Base-by-base conservation (phyloP, 2,113 vertebrate species). In the Lophius piscatorius region DNA sequence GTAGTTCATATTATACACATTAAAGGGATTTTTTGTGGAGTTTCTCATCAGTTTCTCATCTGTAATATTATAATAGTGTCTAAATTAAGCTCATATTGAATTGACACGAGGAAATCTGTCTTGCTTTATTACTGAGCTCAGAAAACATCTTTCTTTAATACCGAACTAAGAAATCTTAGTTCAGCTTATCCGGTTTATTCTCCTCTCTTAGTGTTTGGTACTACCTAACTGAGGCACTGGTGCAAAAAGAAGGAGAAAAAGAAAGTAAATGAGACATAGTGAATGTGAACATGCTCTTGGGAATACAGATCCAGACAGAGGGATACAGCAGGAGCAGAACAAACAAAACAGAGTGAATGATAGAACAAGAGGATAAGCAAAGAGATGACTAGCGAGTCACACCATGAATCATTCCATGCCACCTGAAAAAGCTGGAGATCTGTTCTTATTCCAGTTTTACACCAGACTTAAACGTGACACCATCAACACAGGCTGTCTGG, bases 311-410 rank as follows among this genome's bases (percentile, higher is more conserved):
- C 13, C 36, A 78, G 78, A 59, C 36, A 44, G 75, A 76, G 62
- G 13, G 23, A 34, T 72, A 56, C 70, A 49, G 51, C 65, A 55
- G 65, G 42, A 82, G 62, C 48, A 64, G 68, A 79, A 64, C 62
- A 76, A 81, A 76, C 59, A 16, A 56, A 70, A 33, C 14, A 64
- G 51, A 20, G 33, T 26, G 42, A 24, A 24, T 24, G 13, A 45
- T 11, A 50, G 60, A 86, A 84, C 74, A 80, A 82, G 70, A 84
- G 61, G 82, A 82, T 67, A 81, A 63, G 52, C 26, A 54, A 65
- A 58, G 35, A 41, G 58, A 58, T 36, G 39, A 35, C 10, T 8
- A 36, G 41, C 40, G 33, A 42, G 46, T 61, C 1, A 42, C 65
- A 70, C 18, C 47, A 28, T 0, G 3, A 13, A 50, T 46, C 39